phyloP scores from a whole-genome alignment of 2,113 vertebrate species.

The Misgurnus anguillicaudatus region DNA sequence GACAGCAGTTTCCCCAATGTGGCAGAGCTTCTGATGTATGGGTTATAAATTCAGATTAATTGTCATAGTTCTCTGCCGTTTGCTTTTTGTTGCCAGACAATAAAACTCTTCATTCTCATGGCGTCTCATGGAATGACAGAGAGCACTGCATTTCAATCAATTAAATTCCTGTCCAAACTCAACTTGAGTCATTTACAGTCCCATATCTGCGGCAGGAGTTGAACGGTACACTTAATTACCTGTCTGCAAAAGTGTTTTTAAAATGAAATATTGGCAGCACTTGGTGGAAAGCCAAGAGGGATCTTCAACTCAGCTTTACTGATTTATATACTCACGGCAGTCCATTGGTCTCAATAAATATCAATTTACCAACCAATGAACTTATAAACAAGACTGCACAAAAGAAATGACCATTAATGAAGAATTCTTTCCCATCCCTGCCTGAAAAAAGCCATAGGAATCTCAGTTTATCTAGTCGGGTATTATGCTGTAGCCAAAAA shows the following conservation, averaged over 20 bases:
- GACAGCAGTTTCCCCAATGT: neutral
- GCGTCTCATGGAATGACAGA: slow-evolving; percentile 53
- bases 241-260: slow-evolving; percentile 59
- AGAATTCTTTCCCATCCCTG: neutral
- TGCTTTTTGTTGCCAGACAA: slow-evolving; percentile 42
- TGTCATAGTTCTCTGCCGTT: slow-evolving; percentile 34
- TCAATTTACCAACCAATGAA: neutral
- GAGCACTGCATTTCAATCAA: slow-evolving; percentile 57
- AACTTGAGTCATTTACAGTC: slow-evolving; percentile 56
- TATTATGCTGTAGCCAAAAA: too few relatives aligned
- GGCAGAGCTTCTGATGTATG: neutral
- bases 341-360: neutral
- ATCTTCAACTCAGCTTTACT: neutral
- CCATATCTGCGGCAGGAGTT: slow-evolving; percentile 53
- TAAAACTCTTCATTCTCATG: slow-evolving; percentile 26
- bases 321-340: neutral
- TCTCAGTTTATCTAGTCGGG: too few relatives aligned
- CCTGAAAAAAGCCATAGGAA: neutral
- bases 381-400: neutral
- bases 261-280: slow-evolving; percentile 55
- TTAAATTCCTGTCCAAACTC: slow-evolving; percentile 58
- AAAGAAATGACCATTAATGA: neutral
- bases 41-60: slow-evolving; percentile 36
- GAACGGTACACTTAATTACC: slow-evolving; percentile 62
- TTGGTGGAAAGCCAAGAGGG: slow-evolving; percentile 46